A percentile compares a stretch with the other conserved stretches of the same genome.
Conservation (phyloP, 2,113 vertebrate genomes). For the Myrmecophaga tridactyla region DNA sequence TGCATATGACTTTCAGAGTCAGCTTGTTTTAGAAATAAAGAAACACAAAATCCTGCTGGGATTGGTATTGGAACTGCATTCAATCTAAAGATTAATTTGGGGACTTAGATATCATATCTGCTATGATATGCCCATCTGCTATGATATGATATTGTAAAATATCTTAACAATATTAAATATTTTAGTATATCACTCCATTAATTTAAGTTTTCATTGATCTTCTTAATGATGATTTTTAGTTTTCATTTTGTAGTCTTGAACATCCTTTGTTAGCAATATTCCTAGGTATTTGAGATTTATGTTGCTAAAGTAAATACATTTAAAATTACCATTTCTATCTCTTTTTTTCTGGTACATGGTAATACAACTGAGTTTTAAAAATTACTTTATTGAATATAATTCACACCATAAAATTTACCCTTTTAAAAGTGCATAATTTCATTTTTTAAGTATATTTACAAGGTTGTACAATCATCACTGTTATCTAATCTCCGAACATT, state of each 20-base stretch:
- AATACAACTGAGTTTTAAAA: neutral
- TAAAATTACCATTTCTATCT: neutral
- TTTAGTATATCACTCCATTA: neutral
- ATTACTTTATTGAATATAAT: neutral
- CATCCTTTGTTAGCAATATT: neutral
- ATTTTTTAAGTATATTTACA: neutral
- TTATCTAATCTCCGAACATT: neutral
- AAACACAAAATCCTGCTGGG: neutral
- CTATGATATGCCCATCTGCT: no score
- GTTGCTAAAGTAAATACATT: neutral
- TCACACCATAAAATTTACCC: neutral
- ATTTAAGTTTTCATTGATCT: neutral
- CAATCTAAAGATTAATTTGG: neutral
- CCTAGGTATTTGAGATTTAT: neutral
- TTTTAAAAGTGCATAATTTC: no score
- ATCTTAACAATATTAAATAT: neutral
- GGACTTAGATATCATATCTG: no score
- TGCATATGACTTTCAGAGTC: neutral
- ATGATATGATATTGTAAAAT: no score
- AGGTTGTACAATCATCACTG: neutral
- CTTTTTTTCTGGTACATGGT: neutral
- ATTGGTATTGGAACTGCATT: neutral
- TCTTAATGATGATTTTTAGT: neutral
- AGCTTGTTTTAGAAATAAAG: neutral
- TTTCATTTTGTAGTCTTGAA: neutral